These are phyloP conservation scores for Aelia acuminata DNA, from an alignment of 2,888 invertebrate species.

Conservation along the genomic window DNA sequence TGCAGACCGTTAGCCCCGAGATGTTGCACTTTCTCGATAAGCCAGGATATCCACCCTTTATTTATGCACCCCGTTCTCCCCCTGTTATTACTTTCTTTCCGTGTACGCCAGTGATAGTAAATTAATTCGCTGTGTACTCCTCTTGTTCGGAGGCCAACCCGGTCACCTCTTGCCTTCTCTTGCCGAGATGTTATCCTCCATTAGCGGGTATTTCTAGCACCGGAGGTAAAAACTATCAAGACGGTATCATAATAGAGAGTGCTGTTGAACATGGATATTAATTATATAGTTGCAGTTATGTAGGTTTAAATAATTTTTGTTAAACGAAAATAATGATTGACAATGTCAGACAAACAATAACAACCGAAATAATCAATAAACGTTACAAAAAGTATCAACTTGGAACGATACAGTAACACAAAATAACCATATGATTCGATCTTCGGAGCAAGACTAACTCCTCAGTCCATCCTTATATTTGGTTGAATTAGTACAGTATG, in stretches of 20 bases:
- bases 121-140: slow-evolving; percentile 41
- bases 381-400: too few species aligned
- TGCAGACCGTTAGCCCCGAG: neutral
- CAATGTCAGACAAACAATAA: too few species aligned
- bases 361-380: too few species aligned
- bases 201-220: neutral
- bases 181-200: neutral
- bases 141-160: neutral
- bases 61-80: slow-evolving; percentile 19
- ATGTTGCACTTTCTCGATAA: slow-evolving; percentile 45
- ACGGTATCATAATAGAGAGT: neutral
- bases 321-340: too few species aligned
- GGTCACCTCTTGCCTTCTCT: neutral
- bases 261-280: neutral
- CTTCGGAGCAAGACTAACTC: too few species aligned
- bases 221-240: neutral
- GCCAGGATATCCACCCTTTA: slow-evolving; percentile 18
- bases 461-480: too few species aligned
- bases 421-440: too few species aligned
- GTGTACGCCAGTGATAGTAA: neutral
- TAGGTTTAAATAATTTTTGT: too few species aligned
- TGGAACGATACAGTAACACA: too few species aligned
- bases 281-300: neutral
- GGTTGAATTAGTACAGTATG: too few species aligned
- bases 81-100: slow-evolving; percentile 40